A percentile compares a stretch with the other conserved stretches of the same genome.
Evolutionary conservation across 2,797 vertebrate genomes (phyloP).

Genomic region (Nannoperca obscura): DNA sequence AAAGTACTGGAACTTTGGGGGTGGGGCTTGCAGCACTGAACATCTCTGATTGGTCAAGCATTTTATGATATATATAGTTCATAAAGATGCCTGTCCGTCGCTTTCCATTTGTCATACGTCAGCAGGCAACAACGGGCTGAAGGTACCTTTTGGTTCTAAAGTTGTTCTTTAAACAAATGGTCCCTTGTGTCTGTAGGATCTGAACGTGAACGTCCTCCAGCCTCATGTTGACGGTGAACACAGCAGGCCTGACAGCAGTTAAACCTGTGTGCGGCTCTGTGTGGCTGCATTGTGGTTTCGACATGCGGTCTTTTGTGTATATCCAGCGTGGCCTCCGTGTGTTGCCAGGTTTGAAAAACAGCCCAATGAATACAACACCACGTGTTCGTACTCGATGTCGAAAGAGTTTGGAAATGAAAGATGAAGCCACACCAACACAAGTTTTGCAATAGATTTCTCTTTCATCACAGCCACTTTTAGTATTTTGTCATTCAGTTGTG

Average conservation of each 20-base stretch:
- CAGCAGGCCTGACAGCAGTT: background rate
- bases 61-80: too few relatives aligned
- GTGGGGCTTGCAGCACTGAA: too few relatives aligned
- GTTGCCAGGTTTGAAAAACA: slow-evolving; percentile 19
- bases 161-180: background rate
- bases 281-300: slow-evolving; percentile 36
- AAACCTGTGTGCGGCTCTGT: too few relatives aligned
- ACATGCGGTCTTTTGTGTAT: slow-evolving; percentile 5
- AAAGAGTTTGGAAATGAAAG: background rate
- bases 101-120: too few relatives aligned
- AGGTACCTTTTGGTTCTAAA: too few relatives aligned
- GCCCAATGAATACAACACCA: background rate
- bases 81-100: too few relatives aligned
- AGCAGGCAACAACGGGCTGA: too few relatives aligned
- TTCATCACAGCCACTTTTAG: background rate
- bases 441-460: background rate
- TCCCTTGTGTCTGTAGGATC: background rate
- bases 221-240: background rate
- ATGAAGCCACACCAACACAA: background rate
- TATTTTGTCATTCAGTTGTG: slow-evolving; percentile 5
- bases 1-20: too few relatives aligned
- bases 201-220: background rate
- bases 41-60: too few relatives aligned
- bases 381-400: background rate
- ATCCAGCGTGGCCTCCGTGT: background rate